Conservation (phyloP, 2,888 invertebrate species). For the Acanthococcus lagerstroemiae region DNA sequence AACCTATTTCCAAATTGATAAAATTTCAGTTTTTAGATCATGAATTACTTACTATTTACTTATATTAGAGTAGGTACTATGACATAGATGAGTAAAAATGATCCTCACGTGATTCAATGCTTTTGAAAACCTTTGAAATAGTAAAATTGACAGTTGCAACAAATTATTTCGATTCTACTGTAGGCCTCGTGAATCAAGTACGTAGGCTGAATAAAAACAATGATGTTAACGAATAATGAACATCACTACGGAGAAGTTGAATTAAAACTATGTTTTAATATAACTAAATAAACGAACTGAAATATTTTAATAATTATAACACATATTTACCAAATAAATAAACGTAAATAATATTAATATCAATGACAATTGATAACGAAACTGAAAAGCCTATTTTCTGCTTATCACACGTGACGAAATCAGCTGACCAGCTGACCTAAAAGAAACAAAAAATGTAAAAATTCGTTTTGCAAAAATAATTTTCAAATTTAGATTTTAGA, state of each 20-base stretch:
- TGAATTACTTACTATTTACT: too few species aligned
- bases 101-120: slow-evolving; percentile 19
- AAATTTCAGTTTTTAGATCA: too few species aligned
- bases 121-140: slow-evolving; percentile 12
- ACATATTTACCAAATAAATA: slow-evolving; percentile 30
- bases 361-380: slow-evolving; percentile 31
- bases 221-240: neutral
- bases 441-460: slow-evolving; percentile 6
- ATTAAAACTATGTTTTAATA: neutral
- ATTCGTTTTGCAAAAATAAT: neutral
- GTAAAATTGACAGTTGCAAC: slow-evolving; percentile 2
- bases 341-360: slow-evolving; percentile 31
- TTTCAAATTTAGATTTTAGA: too few species aligned
- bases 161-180: slow-evolving; percentile 1
- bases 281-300: neutral
- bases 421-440: slow-evolving; percentile 24
- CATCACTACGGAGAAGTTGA: neutral
- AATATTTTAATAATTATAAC: slow-evolving; percentile 9
- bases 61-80: too few species aligned
- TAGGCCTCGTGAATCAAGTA: slow-evolving; percentile 25
- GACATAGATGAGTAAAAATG: too few species aligned
- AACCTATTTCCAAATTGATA: neutral
- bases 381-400: slow-evolving; percentile 27
- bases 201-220: slow-evolving; percentile 6
- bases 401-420: slow-evolving; percentile 31